These are phyloP conservation scores for Myiopsitta monachus DNA, from an alignment of 2,113 vertebrate species.

Conservation along the genomic window DNA sequence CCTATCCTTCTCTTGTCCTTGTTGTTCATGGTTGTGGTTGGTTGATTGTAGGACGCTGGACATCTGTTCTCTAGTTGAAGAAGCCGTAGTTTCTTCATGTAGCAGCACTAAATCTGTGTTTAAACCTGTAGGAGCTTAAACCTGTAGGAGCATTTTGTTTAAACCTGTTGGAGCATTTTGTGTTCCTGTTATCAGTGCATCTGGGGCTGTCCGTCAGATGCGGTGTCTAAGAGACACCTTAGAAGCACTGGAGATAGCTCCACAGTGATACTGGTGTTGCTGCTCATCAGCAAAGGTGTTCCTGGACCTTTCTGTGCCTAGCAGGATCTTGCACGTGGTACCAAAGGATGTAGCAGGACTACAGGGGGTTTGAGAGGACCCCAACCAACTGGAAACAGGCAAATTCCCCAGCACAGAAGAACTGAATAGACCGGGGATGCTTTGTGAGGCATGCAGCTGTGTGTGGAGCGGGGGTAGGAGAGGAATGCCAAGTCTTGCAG, in stretches of 20 bases:
- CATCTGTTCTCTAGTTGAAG: background rate
- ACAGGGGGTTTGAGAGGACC: background rate
- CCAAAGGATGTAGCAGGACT: background rate
- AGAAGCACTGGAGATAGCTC: background rate
- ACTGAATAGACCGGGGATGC: background rate
- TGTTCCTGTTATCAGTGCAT: background rate
- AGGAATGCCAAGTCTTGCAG: background rate
- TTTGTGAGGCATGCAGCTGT: background rate
- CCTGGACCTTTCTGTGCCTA: background rate
- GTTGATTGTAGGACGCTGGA: background rate
- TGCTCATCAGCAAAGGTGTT: background rate
- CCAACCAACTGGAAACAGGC: background rate
- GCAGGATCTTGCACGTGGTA: background rate
- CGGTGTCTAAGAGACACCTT: background rate
- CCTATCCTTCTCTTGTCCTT: background rate
- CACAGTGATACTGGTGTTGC: background rate
- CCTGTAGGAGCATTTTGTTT: background rate
- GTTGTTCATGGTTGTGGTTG: background rate
- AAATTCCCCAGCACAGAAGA: background rate
- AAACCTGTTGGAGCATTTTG: background rate
- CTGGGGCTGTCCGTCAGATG: background rate
- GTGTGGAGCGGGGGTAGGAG: background rate
- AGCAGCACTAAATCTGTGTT: background rate
- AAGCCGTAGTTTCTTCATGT: background rate
- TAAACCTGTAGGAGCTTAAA: background rate